Conservation (phyloP, 2,113 vertebrate species). For the Gulo gulo region DNA sequence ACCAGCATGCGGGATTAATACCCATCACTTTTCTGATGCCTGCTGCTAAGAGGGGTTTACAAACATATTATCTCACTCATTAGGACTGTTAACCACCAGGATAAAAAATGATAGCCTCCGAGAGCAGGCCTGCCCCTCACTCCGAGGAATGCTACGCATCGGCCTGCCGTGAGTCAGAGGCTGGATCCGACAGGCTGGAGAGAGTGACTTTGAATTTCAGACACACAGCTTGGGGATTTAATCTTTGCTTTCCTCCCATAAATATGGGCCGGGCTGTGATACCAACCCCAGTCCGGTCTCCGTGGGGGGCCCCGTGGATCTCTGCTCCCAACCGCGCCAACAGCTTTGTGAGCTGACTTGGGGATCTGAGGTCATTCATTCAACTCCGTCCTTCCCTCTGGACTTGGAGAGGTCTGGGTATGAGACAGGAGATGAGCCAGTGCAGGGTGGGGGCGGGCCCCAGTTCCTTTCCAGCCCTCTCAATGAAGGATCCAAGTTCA, state of each 20-base stretch:
- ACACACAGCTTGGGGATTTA: conserved; percentile 32
- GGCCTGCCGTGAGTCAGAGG: not conserved
- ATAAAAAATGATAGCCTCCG: fast-evolving
- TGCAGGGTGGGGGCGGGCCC: not conserved
- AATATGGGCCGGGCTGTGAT: not conserved
- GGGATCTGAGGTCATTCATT: not conserved
- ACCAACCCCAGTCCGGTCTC: not conserved
- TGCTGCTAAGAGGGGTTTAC: not conserved
- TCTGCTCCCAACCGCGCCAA: not conserved
- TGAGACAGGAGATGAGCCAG: not conserved
- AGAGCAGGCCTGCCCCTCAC: not conserved
- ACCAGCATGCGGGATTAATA: fast-evolving
- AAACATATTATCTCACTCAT: not conserved
- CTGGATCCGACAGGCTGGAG: not conserved
- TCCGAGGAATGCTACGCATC: fast-evolving
- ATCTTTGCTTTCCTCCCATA: conserved; percentile 3
- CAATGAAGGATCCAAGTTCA: conserved; percentile 1
- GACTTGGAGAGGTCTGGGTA: not conserved
- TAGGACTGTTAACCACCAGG: not conserved
- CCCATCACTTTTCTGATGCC: too few species aligned
- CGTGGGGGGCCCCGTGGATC: not conserved
- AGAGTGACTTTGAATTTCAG: not conserved
- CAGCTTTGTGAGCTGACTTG: not conserved
- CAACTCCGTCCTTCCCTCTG: not conserved
- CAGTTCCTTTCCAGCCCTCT: not conserved